Evolutionary conservation across 2,888 invertebrate species (phyloP).

Genomic region (Pandemis cinnamomeana): DNA sequence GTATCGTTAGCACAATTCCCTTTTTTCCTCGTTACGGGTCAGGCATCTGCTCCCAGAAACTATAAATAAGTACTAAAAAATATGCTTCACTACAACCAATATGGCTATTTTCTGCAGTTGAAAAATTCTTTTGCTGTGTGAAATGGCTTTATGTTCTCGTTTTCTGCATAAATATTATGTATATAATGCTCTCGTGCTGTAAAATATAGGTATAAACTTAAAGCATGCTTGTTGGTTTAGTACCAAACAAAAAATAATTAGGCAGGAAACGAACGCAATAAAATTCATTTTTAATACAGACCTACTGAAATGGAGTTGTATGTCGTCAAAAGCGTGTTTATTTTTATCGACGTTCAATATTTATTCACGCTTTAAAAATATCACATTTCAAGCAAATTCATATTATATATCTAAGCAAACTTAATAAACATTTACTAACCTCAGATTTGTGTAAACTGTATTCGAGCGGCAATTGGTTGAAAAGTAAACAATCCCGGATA

Average conservation of each 20-base stretch:
- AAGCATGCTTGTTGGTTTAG: too few relatives aligned
- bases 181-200: too few relatives aligned
- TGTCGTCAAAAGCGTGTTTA: too few relatives aligned
- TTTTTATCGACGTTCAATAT: too few relatives aligned
- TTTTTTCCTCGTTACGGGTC: conserved; percentile 66
- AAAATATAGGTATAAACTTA: too few relatives aligned
- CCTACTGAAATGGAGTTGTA: not conserved
- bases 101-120: not conserved
- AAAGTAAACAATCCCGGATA: conserved; percentile 20
- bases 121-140: too few relatives aligned
- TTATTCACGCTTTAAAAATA: too few relatives aligned
- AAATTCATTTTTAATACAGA: too few relatives aligned
- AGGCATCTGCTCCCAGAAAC: conserved; percentile 68
- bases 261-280: too few relatives aligned
- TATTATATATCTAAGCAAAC: not conserved
- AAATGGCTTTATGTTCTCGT: not conserved
- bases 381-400: too few relatives aligned
- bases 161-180: not conserved
- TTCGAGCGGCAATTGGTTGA: conserved; percentile 12
- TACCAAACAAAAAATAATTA: too few relatives aligned
- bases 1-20: conserved; percentile 79
- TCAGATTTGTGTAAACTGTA: conserved; percentile 3
- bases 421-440: conserved; percentile 6
- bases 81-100: not conserved
- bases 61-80: conserved; percentile 12